Evolutionary conservation across 2,888 invertebrate species (phyloP).

Genomic region (Agrenia bidenticulata): DNA sequence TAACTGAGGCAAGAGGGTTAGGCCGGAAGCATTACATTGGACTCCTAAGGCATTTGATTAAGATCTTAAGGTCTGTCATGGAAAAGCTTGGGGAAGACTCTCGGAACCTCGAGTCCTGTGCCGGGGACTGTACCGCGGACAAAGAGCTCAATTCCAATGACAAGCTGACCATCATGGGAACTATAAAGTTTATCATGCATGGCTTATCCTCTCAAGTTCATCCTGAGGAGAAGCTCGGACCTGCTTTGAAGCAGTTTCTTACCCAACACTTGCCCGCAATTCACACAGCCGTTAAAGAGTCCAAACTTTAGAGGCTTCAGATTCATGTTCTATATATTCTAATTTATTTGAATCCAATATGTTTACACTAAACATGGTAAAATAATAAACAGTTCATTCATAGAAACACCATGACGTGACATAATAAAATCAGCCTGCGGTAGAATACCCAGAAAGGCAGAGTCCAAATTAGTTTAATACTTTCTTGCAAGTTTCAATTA

Average conservation of each 20-base stretch:
- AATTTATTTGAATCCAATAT: too few species aligned
- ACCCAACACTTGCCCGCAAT: neutral
- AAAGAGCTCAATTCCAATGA: neutral
- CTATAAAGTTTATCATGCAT: constrained; percentile 4
- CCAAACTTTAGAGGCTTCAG: neutral
- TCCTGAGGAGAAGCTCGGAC: neutral
- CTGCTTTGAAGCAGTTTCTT: neutral
- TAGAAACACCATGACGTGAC: too few species aligned
- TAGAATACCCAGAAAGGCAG: too few species aligned
- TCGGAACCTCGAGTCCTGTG: neutral
- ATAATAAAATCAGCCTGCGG: too few species aligned
- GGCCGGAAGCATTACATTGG: neutral
- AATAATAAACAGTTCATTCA: too few species aligned
- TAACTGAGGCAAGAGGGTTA: neutral
- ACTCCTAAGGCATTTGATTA: neutral
- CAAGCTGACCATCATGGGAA: constrained; percentile 1
- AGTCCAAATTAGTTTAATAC: too few species aligned
- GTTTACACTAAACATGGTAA: too few species aligned
- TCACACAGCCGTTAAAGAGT: neutral
- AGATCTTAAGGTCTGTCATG: neutral
- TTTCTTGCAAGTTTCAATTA: too few species aligned
- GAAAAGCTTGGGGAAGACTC: constrained; percentile 6
- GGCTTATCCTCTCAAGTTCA: neutral
- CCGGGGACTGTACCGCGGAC: neutral
- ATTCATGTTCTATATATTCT: too few species aligned